Evolutionary conservation across 1,140 invertebrate species (phyloP), one percentile per base, ranked within the genome.

Genomic region (Dendrolimus punctatus): DNA sequence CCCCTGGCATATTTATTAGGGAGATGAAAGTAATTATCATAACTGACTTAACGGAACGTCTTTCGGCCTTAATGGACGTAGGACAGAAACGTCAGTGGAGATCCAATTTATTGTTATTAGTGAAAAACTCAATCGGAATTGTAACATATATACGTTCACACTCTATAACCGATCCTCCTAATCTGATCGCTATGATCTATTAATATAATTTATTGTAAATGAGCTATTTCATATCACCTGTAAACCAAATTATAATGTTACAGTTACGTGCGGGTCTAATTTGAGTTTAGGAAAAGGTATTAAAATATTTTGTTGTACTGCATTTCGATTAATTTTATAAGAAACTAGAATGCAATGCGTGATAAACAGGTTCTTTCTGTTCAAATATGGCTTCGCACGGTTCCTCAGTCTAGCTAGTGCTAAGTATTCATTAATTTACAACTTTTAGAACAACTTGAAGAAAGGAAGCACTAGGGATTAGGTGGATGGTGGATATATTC

Each of bases 21-120:
- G 68, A 77, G 75, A 74, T 70, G 72, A 63, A 70, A 50, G 64
- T 83, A 69, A 78, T 77, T 80, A 81, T 77, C 78, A 81, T 79
- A 79, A 76, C 78, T 69, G 73, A 75, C 70, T 72, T 73, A 78
- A 77, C 75, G 71, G 68, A 68, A 71, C 70, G 63, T 51, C 64
- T 69, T 62, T 65, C 60, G 56, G 53, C 60, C 58, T 53, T 74
- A 73, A 73, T 70, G 71, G 63, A 69, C 55, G 58, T 36, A 57
- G 63, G 53, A 66, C 66, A 66, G 61, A 47, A 57, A 57, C 49
- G 48, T 46, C 45, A 9, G 52, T 60, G 58, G 59, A 64, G 58
- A 58, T 48, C 40, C 45, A 55, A 62, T 71, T 65, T 71, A 67
- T 61, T 58, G 41, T 64, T 68, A 71, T 64, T 67, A 60, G 47